A percentile compares a stretch with the other conserved stretches of the same genome.
Evolutionary conservation across 2,797 vertebrate species (phyloP).

Genomic region (Cheirogaleus major): DNA sequence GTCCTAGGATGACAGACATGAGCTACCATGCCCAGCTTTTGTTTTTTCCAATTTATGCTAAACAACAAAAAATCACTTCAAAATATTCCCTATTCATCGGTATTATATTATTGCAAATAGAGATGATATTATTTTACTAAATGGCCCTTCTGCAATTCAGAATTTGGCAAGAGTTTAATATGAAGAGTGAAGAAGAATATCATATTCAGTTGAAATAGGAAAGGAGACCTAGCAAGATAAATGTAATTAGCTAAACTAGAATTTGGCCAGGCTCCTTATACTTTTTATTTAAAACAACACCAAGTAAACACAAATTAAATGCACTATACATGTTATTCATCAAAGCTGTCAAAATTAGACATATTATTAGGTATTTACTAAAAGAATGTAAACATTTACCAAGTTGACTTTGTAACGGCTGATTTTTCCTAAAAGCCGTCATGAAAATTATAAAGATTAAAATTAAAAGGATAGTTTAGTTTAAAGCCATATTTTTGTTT

Average conservation of each 20-base stretch:
- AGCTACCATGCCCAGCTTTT: not conserved
- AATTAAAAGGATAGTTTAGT: not conserved
- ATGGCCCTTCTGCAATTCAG: not conserved
- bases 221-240: conserved; percentile 6
- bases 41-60: not conserved
- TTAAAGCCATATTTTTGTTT: not conserved
- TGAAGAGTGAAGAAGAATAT: conserved; percentile 9
- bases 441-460: conserved; percentile 39
- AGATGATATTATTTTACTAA: conserved; percentile 16
- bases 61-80: not conserved
- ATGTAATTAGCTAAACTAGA: conserved; percentile 51
- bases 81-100: not conserved
- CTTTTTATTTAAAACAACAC: conserved; percentile 45
- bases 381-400: not conserved
- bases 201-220: conserved; percentile 37
- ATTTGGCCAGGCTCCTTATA: conserved; percentile 31
- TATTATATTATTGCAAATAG: not conserved
- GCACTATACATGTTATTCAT: conserved; percentile 2
- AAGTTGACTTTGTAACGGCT: not conserved
- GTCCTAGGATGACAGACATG: not conserved
- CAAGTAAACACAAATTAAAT: conserved; percentile 64
- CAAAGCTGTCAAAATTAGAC: conserved; percentile 32
- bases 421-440: conserved; percentile 28
- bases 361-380: conserved; percentile 12
- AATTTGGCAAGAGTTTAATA: not conserved